These are phyloP conservation scores for Crambe crambe DNA, from an alignment of 37 sponge, comb jelly and placozoan species.

Conservation along the genomic window DNA sequence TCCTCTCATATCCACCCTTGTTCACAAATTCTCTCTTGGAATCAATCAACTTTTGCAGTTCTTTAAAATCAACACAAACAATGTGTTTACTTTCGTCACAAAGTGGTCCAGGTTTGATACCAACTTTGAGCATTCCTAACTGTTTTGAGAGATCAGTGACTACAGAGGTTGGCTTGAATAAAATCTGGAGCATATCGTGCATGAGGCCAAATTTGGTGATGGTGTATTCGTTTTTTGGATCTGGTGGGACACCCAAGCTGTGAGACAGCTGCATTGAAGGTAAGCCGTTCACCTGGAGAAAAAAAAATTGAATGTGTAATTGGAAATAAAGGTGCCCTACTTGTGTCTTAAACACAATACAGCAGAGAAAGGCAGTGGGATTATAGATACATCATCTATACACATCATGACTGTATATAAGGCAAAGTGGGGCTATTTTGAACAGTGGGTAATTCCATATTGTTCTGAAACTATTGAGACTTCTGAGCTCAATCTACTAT, in stretches of 20 bases:
- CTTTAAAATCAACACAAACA: slow-evolving; percentile 58
- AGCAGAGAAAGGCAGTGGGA: no score
- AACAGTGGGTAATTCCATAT: no score
- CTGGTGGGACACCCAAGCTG: slow-evolving; percentile 74
- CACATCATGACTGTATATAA: no score
- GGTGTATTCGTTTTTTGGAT: slow-evolving; percentile 74
- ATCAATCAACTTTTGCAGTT: slow-evolving; percentile 39
- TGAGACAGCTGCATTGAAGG: slow-evolving; percentile 93
- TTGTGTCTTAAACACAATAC: no score
- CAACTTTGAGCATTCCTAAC: slow-evolving; percentile 52
- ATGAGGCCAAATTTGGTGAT: slow-evolving; percentile 78
- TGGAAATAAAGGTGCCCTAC: no score
- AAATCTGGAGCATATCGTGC: slow-evolving; percentile 73
- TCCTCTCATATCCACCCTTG: slow-evolving; percentile 56
- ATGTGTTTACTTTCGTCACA: slow-evolving; percentile 32
- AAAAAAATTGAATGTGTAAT: no score
- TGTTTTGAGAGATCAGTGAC: slow-evolving; percentile 10
- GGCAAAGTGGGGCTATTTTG: no score
- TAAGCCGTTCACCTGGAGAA: slow-evolving; percentile 80
- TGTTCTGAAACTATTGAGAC: no score
- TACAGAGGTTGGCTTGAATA: slow-evolving; percentile 44
- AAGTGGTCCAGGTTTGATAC: slow-evolving; percentile 62
- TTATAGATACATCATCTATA: neutral
- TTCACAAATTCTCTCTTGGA: slow-evolving; percentile 62
- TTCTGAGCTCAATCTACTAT: no score